Evolutionary conservation across 2,113 vertebrate genomes (phyloP).

Genomic region (Chaenogobius annularis): DNA sequence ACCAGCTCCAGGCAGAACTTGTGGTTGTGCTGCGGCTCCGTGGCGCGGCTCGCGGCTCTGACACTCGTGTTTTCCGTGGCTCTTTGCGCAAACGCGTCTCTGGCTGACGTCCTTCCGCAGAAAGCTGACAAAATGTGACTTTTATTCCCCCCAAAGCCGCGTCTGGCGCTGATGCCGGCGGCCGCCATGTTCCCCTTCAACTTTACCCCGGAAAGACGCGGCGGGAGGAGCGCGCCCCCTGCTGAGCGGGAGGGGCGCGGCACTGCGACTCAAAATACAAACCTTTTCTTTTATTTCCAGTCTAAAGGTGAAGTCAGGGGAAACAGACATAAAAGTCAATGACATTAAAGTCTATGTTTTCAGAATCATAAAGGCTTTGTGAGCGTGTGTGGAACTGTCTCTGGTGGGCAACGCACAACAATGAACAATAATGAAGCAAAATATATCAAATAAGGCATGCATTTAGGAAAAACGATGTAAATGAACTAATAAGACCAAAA

Average conservation of each 20-base stretch:
- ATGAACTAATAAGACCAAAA: too few species aligned
- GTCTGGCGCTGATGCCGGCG: slow-evolving; percentile 33
- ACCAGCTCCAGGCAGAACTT: slow-evolving; percentile 75
- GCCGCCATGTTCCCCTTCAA: slow-evolving; percentile 75
- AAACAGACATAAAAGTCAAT: too few species aligned
- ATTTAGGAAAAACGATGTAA: too few species aligned
- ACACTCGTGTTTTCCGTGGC: slow-evolving; percentile 34
- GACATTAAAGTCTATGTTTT: too few species aligned
- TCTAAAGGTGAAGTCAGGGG: too few species aligned
- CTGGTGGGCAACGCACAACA: too few species aligned
- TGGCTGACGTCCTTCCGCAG: slow-evolving; percentile 15
- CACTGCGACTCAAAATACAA: not conserved
- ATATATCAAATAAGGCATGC: too few species aligned
- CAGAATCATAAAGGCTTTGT: too few species aligned
- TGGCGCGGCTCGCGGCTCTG: slow-evolving; percentile 38
- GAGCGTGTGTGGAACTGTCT: too few species aligned
- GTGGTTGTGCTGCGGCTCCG: slow-evolving; percentile 43
- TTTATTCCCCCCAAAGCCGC: slow-evolving; percentile 38
- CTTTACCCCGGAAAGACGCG: not conserved
- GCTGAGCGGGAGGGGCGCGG: not conserved
- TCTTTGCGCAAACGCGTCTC: slow-evolving; percentile 15
- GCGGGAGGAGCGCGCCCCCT: not conserved
- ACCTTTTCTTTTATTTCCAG: too few species aligned
- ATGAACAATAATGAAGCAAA: too few species aligned
- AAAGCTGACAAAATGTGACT: slow-evolving; percentile 16